phyloP scores from a whole-genome alignment of 2,797 vertebrate species.

The Chelmon rostratus region DNA sequence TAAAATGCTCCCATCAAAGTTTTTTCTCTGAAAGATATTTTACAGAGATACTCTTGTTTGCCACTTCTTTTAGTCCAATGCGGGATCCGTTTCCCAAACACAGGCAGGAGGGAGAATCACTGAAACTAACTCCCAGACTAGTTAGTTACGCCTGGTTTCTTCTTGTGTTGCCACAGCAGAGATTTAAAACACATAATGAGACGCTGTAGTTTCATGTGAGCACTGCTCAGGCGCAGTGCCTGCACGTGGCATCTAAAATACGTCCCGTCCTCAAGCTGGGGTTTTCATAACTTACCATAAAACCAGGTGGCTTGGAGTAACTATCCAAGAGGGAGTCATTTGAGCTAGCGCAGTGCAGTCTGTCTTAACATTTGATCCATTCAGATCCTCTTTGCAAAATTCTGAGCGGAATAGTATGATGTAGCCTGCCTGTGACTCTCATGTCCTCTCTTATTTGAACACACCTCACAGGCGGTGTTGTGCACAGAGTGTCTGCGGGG shows the following conservation, averaged over 20 bases:
- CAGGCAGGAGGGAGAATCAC: neutral
- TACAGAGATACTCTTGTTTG: no score
- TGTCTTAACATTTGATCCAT: neutral
- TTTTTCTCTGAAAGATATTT: no score
- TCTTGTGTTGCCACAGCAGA: neutral
- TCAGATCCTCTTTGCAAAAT: neutral
- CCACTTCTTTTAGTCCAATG: neutral
- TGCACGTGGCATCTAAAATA: neutral
- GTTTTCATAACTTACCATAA: neutral
- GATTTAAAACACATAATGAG: neutral
- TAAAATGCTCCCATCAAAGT: neutral
- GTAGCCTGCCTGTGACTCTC: slow-evolving; percentile 58
- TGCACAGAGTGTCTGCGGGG: slow-evolving; percentile 40
- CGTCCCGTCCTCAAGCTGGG: neutral
- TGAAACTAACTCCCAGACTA: neutral
- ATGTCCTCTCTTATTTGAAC: slow-evolving; percentile 60
- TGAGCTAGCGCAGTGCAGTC: neutral
- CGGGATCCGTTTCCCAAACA: neutral
- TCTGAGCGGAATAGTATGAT: neutral
- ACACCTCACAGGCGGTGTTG: slow-evolving; percentile 37
- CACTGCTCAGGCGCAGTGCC: neutral
- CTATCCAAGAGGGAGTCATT: neutral
- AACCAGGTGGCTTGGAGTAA: neutral
- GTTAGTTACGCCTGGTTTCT: neutral
- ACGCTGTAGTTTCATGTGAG: neutral